Conservation (phyloP, 2,113 vertebrate genomes). For the Jaculus jaculus region DNA sequence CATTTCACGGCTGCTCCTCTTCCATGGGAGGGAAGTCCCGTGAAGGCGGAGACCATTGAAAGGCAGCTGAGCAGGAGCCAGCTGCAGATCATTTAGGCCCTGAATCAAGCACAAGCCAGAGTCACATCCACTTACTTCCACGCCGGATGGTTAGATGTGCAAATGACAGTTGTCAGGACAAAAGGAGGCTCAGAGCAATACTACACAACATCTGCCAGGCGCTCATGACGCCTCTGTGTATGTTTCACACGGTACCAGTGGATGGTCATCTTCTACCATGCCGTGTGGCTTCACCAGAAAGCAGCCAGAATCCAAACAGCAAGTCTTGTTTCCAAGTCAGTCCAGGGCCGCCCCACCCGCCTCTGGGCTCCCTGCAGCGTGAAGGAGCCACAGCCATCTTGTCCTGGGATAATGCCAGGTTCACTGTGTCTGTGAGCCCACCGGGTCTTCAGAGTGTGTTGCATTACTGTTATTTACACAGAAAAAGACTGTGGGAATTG, state of each 20-base stretch:
- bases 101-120: not conserved
- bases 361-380: not conserved
- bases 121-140: not conserved
- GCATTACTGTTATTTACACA: accelerated
- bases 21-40: not conserved
- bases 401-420: accelerated
- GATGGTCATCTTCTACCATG: accelerated
- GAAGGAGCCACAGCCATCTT: accelerated
- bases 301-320: not conserved
- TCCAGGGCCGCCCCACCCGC: accelerated
- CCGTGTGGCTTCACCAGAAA: accelerated
- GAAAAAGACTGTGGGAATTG: not conserved
- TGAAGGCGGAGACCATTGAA: not conserved
- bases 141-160: accelerated
- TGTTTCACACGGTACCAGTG: accelerated
- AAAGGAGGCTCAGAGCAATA: not conserved
- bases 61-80: not conserved
- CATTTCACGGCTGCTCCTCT: accelerated
- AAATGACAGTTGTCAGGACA: not conserved
- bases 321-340: accelerated
- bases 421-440: accelerated
- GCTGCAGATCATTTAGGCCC: not conserved
- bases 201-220: accelerated
- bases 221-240: accelerated
- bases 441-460: not conserved